Conservation (phyloP, 2,797 vertebrate species). For the Hypotaenidia okinawae region DNA sequence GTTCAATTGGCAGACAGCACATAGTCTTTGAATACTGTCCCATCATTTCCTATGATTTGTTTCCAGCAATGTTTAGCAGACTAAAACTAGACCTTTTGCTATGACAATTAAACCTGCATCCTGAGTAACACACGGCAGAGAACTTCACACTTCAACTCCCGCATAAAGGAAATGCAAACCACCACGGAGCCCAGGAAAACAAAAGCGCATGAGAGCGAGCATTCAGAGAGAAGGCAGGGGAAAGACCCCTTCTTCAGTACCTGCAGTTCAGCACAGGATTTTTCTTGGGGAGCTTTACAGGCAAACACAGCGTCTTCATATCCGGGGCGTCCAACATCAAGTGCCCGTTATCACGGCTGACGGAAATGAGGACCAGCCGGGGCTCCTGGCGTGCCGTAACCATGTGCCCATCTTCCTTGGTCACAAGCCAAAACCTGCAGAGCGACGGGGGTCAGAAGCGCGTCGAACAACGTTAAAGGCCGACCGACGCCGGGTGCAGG, state of each 20-base stretch:
- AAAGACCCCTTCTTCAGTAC: constrained; percentile 54
- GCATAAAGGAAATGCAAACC: background rate
- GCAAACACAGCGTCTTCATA: constrained; percentile 83
- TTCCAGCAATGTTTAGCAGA: background rate
- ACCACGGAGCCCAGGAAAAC: background rate
- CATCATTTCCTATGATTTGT: background rate
- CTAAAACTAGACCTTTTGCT: background rate
- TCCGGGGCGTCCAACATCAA: constrained; percentile 81
- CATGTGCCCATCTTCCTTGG: constrained; percentile 89
- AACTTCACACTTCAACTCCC: background rate
- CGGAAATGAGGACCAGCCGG: constrained; percentile 85
- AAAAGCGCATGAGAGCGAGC: background rate
- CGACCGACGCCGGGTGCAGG: rapidly evolving
- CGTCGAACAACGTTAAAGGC: background rate
- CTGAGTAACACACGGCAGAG: rapidly evolving
- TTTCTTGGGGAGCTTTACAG: constrained; percentile 71
- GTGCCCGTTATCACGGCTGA: constrained; percentile 67
- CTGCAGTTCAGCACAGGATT: constrained; percentile 84
- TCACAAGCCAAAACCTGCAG: constrained; percentile 91
- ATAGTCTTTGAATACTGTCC: background rate
- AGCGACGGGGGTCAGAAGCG: background rate
- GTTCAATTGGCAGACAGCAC: background rate
- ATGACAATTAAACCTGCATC: background rate
- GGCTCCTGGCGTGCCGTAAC: constrained; percentile 92
- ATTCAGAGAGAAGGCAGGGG: rapidly evolving